phyloP scores from a whole-genome alignment of 2,113 vertebrate species.

The Rostratula benghalensis region DNA sequence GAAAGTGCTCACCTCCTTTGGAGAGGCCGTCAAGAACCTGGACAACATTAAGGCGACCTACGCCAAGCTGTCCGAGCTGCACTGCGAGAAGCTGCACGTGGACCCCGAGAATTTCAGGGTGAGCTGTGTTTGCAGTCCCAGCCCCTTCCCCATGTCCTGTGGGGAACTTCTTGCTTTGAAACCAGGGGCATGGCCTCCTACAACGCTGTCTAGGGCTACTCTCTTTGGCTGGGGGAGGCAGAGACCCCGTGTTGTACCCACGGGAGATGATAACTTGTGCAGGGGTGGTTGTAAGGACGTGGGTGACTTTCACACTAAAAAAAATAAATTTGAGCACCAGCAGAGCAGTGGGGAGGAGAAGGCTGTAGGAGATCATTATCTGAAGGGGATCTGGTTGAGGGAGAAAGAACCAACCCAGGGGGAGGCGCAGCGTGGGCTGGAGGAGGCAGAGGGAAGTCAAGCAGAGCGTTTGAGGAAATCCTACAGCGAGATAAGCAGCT shows the following conservation, averaged over 20 bases:
- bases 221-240: not conserved
- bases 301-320: not conserved
- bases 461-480: not conserved
- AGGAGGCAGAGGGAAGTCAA: not conserved
- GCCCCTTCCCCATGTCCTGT: accelerated
- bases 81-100: conserved; percentile 87
- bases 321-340: not conserved
- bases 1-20: conserved; percentile 82
- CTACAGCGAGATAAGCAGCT: not conserved
- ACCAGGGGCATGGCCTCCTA: accelerated
- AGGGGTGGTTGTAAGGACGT: not conserved
- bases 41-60: conserved; percentile 79
- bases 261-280: accelerated
- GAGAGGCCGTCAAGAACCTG: conserved; percentile 79
- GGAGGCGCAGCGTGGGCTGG: not conserved
- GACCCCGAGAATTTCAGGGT: conserved; percentile 83
- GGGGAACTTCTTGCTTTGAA: not conserved
- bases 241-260: not conserved
- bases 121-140: not conserved
- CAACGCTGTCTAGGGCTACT: accelerated
- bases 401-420: not conserved
- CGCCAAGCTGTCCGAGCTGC: conserved; percentile 78
- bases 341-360: not conserved
- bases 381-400: not conserved
- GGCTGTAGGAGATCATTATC: too few species aligned